Evolutionary conservation across 2,888 invertebrate genomes (phyloP), one percentile per base, ranked within the genome.

Genomic region (Ferdinandea cuprea): DNA sequence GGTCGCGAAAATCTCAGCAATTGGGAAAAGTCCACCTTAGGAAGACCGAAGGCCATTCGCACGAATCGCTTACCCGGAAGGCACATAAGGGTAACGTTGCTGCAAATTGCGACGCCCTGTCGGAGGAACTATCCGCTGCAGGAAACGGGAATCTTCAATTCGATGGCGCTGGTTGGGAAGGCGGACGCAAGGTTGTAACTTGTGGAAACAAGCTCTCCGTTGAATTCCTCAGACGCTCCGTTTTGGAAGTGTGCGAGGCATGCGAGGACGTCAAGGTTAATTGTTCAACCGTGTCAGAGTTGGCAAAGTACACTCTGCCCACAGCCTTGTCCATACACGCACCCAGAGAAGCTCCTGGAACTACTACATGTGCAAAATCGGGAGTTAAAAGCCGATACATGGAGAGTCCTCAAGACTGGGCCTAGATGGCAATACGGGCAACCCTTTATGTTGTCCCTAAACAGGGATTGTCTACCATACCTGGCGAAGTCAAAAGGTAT

Each of bases 161-260:
- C 8, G 48, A 25, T 13, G 13, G 28, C 11, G 48, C 48, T 48
- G 48, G 25, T n/a, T 28, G 48, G 48, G n/a, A 48, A 28, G 28
- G 25, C 0, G 48, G 48, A 0, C 28, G 28, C 5, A 48, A 48
- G 28, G 13, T 48, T 48, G 28, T 48, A 2, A 13, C 48, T 8
- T 28, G 25, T 48, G 48, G 48, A 3, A 50, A 50, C 3, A 35
- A 35, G n/a, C 2, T 11, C 0, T n/a, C 42, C 15, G 35, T 35
- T 0, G n/a, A 35, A 35, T 35, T 35, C n/a, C 35, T 35, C 3
- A 35, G n/a, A 11, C 9, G 3, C 9, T 8, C 11, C 9, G 9
- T 35, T 3, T 3, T 1, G 11, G 35, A 35, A 9, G 11, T 35
- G 0, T 11, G 35, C 2, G 11, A 35, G 11, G 35, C 3, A 35